Conservation (phyloP, 2,888 invertebrate species). For the Dicycla oo region DNA sequence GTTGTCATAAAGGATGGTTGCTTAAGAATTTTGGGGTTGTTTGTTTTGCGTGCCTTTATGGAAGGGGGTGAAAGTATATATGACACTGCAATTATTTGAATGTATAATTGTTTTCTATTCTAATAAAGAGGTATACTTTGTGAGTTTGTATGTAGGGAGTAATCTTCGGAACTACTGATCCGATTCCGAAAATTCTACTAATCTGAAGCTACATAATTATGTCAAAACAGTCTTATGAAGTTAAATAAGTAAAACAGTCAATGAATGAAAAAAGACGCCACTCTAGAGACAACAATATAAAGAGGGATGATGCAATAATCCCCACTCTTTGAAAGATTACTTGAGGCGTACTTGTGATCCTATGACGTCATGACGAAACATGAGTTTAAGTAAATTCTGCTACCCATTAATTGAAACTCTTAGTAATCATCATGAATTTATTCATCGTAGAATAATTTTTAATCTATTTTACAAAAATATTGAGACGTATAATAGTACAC, state of each 20-base stretch:
- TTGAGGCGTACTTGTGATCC: constrained; percentile 2
- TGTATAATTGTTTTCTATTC: background rate
- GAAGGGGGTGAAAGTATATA: constrained; percentile 13
- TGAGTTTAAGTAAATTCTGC: constrained; percentile 26
- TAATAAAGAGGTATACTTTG: too few relatives aligned
- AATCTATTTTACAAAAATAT: too few relatives aligned
- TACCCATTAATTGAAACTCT: background rate
- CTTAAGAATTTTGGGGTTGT: constrained; percentile 27
- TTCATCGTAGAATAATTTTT: background rate
- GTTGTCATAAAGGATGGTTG: constrained; percentile 18
- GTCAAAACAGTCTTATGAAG: background rate
- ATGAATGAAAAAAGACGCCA: background rate
- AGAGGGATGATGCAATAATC: constrained; percentile 37
- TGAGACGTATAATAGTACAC: background rate
- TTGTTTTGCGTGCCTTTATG: background rate
- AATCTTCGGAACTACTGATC: background rate
- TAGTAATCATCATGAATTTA: background rate
- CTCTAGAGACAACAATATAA: background rate
- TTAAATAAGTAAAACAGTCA: background rate
- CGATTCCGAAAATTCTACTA: background rate
- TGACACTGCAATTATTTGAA: background rate
- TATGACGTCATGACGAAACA: constrained; percentile 33
- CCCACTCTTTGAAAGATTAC: constrained; percentile 21
- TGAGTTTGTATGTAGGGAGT: background rate
- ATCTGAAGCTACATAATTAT: background rate